Evolutionary conservation across 2,797 vertebrate genomes (phyloP).

Genomic region (Phrynocephalus guinanensis): DNA sequence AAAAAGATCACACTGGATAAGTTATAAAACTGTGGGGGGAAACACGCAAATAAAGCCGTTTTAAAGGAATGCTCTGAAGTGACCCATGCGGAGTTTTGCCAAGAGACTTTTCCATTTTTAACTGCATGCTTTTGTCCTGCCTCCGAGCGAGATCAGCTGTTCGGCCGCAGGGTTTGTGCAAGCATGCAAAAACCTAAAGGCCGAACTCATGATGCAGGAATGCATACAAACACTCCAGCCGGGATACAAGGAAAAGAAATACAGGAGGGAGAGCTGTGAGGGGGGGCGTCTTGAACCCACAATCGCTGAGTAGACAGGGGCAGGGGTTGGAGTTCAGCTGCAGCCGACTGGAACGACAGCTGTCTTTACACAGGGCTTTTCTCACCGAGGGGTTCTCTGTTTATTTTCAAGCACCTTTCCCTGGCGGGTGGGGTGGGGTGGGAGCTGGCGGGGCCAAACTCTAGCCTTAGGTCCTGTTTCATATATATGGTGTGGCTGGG

Average conservation of each 20-base stretch:
- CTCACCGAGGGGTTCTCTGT: neutral
- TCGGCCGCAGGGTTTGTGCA: no score
- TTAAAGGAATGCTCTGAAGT: no score
- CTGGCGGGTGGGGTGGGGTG: no score
- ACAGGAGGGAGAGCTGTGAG: fast-evolving
- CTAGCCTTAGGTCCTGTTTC: no score
- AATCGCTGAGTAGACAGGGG: neutral
- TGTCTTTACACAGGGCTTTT: neutral
- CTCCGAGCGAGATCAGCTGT: fast-evolving
- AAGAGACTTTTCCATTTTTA: no score
- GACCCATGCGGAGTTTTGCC: no score
- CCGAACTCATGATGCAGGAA: neutral
- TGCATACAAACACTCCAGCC: no score
- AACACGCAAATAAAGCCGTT: neutral
- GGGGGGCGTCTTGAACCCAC: neutral
- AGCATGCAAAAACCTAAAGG: neutral
- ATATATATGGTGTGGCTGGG: no score
- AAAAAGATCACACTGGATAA: neutral
- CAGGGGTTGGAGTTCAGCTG: neutral
- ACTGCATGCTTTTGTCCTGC: no score
- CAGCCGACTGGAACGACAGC: no score
- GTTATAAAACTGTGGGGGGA: neutral
- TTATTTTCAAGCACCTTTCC: neutral
- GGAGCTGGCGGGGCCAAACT: no score
- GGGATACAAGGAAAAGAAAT: neutral